Percentiles rank a stretch among this genome's conserved stretches.
Conservation (phyloP, 2,888 invertebrate genomes). For the Alsophila aescularia region DNA sequence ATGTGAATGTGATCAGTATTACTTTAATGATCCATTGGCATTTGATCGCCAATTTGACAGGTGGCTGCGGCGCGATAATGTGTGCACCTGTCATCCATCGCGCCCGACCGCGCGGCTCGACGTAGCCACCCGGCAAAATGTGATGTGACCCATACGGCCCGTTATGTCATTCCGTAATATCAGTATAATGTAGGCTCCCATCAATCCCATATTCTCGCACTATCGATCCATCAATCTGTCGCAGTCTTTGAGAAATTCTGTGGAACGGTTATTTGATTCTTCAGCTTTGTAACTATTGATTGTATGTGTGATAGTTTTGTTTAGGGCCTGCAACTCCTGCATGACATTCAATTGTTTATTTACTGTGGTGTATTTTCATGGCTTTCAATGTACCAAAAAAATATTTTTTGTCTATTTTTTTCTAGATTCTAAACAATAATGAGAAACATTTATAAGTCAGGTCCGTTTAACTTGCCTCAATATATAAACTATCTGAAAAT, state of each 20-base stretch:
- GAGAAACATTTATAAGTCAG: too few relatives aligned
- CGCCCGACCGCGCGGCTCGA: constrained; percentile 28
- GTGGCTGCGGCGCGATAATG: constrained; percentile 30
- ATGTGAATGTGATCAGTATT: constrained; percentile 40
- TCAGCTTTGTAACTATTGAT: constrained; percentile 9
- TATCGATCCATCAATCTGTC: constrained; percentile 61
- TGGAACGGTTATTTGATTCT: constrained; percentile 26
- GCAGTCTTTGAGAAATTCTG: constrained; percentile 58
- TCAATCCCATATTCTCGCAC: constrained; percentile 72
- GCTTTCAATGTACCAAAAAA: too few relatives aligned
- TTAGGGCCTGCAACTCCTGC: too few relatives aligned
- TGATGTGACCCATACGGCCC: constrained; percentile 56
- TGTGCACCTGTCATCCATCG: constrained; percentile 30
- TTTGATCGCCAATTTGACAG: constrained; percentile 26
- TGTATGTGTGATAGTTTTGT: not conserved
- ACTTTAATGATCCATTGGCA: constrained; percentile 35
- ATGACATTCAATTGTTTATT: too few relatives aligned
- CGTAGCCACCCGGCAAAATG: constrained; percentile 31
- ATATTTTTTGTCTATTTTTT: too few relatives aligned
- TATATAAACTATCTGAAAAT: too few relatives aligned
- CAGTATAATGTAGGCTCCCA: constrained; percentile 59
- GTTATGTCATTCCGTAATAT: constrained; percentile 76
- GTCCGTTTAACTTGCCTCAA: too few relatives aligned
- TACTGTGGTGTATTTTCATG: too few relatives aligned
- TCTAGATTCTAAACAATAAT: too few relatives aligned